Percentiles rank a stretch among this genome's conserved stretches.
phyloP scores from a whole-genome alignment of 2,888 invertebrate genomes.

The Theretra japonica region DNA sequence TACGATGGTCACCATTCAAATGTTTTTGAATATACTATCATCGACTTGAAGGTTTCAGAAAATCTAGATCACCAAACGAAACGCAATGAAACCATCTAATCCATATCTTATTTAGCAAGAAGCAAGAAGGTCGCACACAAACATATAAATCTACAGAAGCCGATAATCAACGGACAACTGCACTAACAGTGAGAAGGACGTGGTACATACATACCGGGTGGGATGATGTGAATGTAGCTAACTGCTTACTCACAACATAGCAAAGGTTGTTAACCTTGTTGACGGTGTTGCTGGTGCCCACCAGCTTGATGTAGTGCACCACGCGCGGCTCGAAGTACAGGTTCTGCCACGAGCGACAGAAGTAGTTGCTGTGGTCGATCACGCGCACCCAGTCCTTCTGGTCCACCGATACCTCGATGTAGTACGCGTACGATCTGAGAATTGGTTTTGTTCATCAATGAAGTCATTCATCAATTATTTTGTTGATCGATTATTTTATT shows the following conservation, averaged over 20 bases:
- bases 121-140: too few relatives aligned
- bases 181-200: neutral
- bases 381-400: conserved; percentile 97
- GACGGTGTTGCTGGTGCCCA: conserved; percentile 97
- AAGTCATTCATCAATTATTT: neutral
- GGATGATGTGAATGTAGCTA: neutral
- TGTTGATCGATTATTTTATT: neutral
- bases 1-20: too few relatives aligned
- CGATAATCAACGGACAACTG: too few relatives aligned
- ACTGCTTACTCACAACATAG: conserved; percentile 11
- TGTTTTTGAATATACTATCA: too few relatives aligned
- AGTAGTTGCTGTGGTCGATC: conserved; percentile 95
- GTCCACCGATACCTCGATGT: conserved; percentile 97
- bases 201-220: neutral
- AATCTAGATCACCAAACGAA: too few relatives aligned
- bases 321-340: conserved; percentile 96
- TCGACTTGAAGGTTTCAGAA: too few relatives aligned
- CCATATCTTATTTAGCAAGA: too few relatives aligned
- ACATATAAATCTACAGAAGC: neutral
- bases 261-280: conserved; percentile 88
- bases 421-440: conserved; percentile 92
- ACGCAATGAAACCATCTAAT: too few relatives aligned
- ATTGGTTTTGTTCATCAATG: neutral
- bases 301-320: conserved; percentile 91
- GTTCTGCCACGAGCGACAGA: conserved; percentile 98